Evolutionary conservation across 2,888 invertebrate genomes (phyloP), one percentile per base, ranked within the genome.

Genomic region (Drosophila hamatofila): DNA sequence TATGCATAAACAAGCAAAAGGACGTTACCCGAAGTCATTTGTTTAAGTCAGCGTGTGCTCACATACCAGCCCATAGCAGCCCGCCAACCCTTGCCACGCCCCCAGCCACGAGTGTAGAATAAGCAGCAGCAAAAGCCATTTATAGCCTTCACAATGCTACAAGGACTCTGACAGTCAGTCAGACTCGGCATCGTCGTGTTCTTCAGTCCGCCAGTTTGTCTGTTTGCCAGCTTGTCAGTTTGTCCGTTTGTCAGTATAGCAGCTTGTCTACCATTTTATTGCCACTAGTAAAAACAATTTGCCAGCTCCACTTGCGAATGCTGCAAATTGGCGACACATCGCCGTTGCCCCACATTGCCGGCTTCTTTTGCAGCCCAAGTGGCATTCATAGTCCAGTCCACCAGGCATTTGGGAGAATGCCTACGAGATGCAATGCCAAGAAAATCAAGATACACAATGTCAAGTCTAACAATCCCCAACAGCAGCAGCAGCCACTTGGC

Each of bases 1-100:
- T 87, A 87, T 87, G 88, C 90, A 89, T 85, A 87, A 87, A 87
- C 86, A 87, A 87, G 86, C 88, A 87, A 87, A 89, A 68, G 86
- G 86, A 87, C 90, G 86, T 83, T 89, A 87, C 86, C 89, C 86
- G 71, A 77, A 89, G 86, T 87, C 86, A 87, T 87, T 87, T 87
- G 86, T 87, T 88, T 85, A 85, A 87, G 86, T 87, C 86, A 89
- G 73, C 70, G 72, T 78, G 39, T 75, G 59, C 72, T 72, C 80
- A 78, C 57, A 72, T 72, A 64, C 49, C 75, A 61, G 48, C 35
- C 56, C n/a, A 18, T n/a, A 2, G 27, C 35, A 8, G 9, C 35
- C 33, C n/a, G 7, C 33, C 41, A 61, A 42, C 56, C 49, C 63
- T 57, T 55, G 78, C 56, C 78, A 78, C 78, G 78, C 78, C 78